A percentile compares a stretch with the other conserved stretches of the same genome.
Conservation (phyloP, 2,888 invertebrate genomes). For the Polydrusus pterygomalis region DNA sequence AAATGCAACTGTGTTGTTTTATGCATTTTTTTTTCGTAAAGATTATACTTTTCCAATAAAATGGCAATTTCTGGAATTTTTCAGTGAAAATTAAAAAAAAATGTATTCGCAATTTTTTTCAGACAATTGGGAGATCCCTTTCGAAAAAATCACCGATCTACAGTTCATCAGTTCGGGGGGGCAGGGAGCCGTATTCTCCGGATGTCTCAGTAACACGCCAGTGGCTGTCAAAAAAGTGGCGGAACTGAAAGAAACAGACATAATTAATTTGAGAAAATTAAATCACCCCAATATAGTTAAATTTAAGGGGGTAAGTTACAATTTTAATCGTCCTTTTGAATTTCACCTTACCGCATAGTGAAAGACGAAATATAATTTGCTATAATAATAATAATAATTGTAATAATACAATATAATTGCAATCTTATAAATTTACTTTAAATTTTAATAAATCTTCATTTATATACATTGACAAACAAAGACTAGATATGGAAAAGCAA, state of each 20-base stretch:
- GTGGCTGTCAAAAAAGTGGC: constrained; percentile 98
- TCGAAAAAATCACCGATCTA: constrained; percentile 91
- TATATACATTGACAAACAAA: too few species aligned
- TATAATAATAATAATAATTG: too few species aligned
- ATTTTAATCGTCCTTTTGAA: background rate
- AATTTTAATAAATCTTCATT: too few species aligned
- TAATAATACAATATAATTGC: too few species aligned
- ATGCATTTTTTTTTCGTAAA: too few species aligned
- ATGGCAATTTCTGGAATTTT: too few species aligned
- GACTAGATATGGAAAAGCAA: too few species aligned
- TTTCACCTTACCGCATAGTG: too few species aligned
- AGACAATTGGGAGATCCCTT: constrained; percentile 97
- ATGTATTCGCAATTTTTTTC: constrained; percentile 61
- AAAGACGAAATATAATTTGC: too few species aligned
- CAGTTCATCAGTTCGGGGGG: constrained; percentile 96
- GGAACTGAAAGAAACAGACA: constrained; percentile 94
- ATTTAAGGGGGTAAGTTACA: constrained; percentile 83
- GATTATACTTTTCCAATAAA: too few species aligned
- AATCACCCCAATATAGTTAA: constrained; percentile 97
- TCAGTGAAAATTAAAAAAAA: background rate
- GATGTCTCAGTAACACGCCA: constrained; percentile 85
- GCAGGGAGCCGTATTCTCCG: constrained; percentile 96
- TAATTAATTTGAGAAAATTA: constrained; percentile 89
- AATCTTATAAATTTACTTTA: too few species aligned
- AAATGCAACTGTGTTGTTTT: too few species aligned